These are phyloP conservation scores for Parasteatoda tepidariorum DNA, from an alignment of 1,140 invertebrate genomes.

Conservation along the genomic window DNA sequence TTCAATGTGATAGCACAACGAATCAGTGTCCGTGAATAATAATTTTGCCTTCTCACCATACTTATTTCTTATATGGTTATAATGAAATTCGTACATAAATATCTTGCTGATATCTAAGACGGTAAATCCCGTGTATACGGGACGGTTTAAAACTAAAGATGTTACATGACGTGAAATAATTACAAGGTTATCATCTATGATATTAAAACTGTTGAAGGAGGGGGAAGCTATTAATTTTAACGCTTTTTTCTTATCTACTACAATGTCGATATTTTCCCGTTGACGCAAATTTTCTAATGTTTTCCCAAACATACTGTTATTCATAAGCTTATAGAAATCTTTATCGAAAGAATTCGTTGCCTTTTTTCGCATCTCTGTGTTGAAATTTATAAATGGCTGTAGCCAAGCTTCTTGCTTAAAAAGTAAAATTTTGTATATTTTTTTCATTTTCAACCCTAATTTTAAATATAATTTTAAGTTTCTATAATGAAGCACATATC, in stretches of 20 bases:
- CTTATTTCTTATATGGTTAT: slow-evolving; percentile 42
- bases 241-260: not conserved
- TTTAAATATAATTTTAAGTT: slow-evolving; percentile 1
- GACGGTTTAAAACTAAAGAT: not conserved
- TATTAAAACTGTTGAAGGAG: not conserved
- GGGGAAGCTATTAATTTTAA: not conserved
- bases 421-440: not conserved
- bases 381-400: not conserved
- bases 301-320: slow-evolving; percentile 70
- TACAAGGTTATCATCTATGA: slow-evolving; percentile 53
- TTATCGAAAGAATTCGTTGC: slow-evolving; percentile 69
- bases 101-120: slow-evolving; percentile 60
- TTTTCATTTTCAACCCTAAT: not conserved
- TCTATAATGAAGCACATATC: not conserved
- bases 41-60: not conserved
- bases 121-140: not conserved
- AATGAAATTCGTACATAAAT: slow-evolving; percentile 63
- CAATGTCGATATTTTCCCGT: slow-evolving; percentile 64
- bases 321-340: slow-evolving; percentile 70
- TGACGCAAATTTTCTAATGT: slow-evolving; percentile 69
- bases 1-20: not conserved
- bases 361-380: slow-evolving; percentile 63
- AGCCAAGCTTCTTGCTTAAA: not conserved
- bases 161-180: slow-evolving; percentile 33
- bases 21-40: slow-evolving; percentile 19